Base-by-base conservation (phyloP, 35 echinoderm and acorn worm species). In the Strongylocentrotus purpuratus region DNA sequence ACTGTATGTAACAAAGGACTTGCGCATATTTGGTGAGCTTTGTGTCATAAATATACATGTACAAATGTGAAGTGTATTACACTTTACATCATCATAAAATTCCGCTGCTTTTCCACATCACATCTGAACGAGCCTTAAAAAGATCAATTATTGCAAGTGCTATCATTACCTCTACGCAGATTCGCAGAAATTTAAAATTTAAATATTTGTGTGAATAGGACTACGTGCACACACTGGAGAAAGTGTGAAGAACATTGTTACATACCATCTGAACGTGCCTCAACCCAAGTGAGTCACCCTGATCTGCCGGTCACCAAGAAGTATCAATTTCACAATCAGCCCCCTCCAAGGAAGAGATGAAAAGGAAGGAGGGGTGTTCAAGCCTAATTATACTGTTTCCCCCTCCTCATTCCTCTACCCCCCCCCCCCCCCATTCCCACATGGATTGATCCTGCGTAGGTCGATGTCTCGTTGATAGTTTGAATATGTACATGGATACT, bases 321-420 rank as follows among this genome's bases (percentile, higher is more conserved):
- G 45, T 89, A 89, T 89, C 87, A 89, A 89, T 89, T 89, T 89
- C 87, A 89, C 32, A 33, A 89, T 45, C 87, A 33, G 87, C 33
- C 32, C 14, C 2, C 45, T 33, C 13, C 33, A 46, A 46, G 87
- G 45, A 89, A 46, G 45, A 89, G 33, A 41, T 33, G 87, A 32
- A 88, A 41, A 31, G 87, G 32, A 89, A 17, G 87, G 32, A 35
- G 87, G 87, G 87, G 87, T 89, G 87, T 89, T 45, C 45, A 89
- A 18, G 15, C 87, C 32, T 89, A 22, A 89, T 89, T 89, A 89
- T 89, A 46, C 32, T 7, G 45, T 89, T 89, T 89, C 87, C 32
- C 87, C 45, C 32, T 46, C 87, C 32, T 89, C 33, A 89, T 89
- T 25, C n/a, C 87, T 41, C 4, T 13, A 89, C 3, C 87, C 45